These are phyloP conservation scores for Mystacides longicornis DNA, from an alignment of 2,888 invertebrate genomes.

Conservation along the genomic window DNA sequence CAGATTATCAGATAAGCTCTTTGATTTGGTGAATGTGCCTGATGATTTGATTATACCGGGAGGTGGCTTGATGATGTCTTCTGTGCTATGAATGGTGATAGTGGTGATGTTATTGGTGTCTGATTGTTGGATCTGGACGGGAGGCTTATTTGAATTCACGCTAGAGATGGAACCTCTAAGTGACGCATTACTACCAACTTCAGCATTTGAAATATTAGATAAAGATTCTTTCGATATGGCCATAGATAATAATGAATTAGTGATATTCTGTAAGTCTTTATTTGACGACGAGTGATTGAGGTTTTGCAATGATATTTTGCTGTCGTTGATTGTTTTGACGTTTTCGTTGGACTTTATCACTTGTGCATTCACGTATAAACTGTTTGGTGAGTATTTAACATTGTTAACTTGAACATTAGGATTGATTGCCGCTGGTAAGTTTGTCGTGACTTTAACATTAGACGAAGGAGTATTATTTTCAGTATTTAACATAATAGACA, in stretches of 20 bases:
- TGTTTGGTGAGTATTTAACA: slow-evolving; percentile 29
- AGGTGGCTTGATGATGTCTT: slow-evolving; percentile 26
- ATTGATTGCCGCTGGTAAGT: slow-evolving; percentile 17
- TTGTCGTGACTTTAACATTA: slow-evolving; percentile 20
- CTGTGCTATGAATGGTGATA: slow-evolving; percentile 34
- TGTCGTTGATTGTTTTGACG: slow-evolving; percentile 16
- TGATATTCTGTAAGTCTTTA: slow-evolving; percentile 20
- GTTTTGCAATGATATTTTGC: slow-evolving; percentile 20
- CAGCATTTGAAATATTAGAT: slow-evolving; percentile 8
- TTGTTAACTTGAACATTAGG: slow-evolving; percentile 21
- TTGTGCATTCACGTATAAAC: slow-evolving; percentile 45
- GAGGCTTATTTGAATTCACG: slow-evolving; percentile 11
- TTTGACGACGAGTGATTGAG: slow-evolving; percentile 8
- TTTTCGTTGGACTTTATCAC: slow-evolving; percentile 38
- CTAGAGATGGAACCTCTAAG: slow-evolving; percentile 21
- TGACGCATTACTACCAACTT: slow-evolving; percentile 19
- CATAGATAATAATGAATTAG: slow-evolving; percentile 19
- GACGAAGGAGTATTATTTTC: slow-evolving; percentile 9
- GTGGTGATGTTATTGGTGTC: slow-evolving; percentile 39
- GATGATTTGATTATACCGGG: slow-evolving; percentile 12
- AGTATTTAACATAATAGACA: slow-evolving; percentile 16
- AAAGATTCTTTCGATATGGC: slow-evolving; percentile 23
- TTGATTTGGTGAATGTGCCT: slow-evolving; percentile 16
- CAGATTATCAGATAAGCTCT: slow-evolving; percentile 18
- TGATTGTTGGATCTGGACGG: slow-evolving; percentile 22